These are phyloP conservation scores for Liasis olivaceus DNA, from an alignment of 2,797 vertebrate species.

Conservation along the genomic window DNA sequence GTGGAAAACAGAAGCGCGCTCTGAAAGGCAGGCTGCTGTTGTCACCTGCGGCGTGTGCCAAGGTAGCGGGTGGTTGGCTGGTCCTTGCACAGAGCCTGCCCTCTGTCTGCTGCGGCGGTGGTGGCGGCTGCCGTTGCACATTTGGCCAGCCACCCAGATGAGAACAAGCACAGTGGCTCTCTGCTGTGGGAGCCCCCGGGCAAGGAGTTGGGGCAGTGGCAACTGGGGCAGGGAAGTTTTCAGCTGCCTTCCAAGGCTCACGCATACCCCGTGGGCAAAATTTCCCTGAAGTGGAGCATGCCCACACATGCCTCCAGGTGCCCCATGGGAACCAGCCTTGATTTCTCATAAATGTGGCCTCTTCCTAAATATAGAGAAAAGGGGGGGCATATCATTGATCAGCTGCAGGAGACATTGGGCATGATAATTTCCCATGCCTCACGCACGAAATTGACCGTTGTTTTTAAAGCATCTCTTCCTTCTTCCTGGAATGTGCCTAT, in stretches of 20 bases:
- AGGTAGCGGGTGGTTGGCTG: background rate
- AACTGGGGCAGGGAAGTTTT: background rate
- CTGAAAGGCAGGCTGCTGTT: slow-evolving; percentile 39
- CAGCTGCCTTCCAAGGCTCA: background rate
- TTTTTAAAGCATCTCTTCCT: background rate
- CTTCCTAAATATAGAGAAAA: background rate
- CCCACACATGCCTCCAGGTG: background rate
- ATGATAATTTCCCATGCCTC: background rate
- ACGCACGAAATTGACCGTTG: background rate
- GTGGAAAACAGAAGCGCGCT: slow-evolving; percentile 36
- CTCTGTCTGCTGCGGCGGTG: background rate
- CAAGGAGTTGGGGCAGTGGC: slow-evolving; percentile 21
- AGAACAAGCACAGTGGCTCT: background rate
- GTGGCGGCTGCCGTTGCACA: background rate
- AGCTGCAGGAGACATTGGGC: background rate
- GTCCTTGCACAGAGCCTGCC: slow-evolving; percentile 18
- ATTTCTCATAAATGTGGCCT: background rate
- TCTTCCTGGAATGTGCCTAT: background rate
- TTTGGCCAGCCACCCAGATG: background rate
- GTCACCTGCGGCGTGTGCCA: slow-evolving; percentile 41
- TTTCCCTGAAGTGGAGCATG: background rate
- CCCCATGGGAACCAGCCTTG: background rate
- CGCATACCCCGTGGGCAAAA: background rate
- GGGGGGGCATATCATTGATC: background rate
- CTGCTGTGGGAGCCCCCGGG: background rate